Evolutionary conservation across 2,113 vertebrate species (phyloP).

Genomic region (Equus przewalskii): DNA sequence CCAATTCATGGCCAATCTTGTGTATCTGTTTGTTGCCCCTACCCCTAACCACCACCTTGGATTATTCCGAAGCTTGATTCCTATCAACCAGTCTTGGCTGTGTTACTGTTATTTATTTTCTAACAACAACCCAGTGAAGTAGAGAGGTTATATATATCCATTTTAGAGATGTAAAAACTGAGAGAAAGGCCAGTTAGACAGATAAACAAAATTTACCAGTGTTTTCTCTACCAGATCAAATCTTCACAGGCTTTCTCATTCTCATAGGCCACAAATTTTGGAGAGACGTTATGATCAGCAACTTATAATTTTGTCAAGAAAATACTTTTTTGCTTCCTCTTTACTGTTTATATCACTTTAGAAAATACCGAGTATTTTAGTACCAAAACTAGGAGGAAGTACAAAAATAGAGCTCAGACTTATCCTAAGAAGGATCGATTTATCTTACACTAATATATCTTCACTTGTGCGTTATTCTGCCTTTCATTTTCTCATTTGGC

Average conservation of each 20-base stretch:
- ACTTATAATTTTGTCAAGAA: slow-evolving; percentile 21
- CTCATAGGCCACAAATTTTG: neutral
- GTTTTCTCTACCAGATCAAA: neutral
- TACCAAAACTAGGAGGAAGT: neutral
- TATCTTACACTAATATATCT: neutral
- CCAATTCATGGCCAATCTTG: neutral
- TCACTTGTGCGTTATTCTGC: neutral
- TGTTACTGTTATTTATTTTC: neutral
- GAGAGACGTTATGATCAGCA: neutral
- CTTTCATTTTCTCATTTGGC: slow-evolving; percentile 31
- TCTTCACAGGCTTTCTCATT: neutral
- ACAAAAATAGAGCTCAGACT: neutral
- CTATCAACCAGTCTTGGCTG: neutral
- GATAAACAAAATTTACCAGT: neutral
- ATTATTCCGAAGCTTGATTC: neutral
- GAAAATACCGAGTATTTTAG: neutral
- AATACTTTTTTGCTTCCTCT: neutral
- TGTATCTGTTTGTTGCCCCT: neutral
- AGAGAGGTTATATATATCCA: neutral
- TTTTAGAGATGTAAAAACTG: neutral
- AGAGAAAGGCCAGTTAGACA: slow-evolving; percentile 13
- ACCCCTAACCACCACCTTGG: neutral
- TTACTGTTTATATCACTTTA: neutral
- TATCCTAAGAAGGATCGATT: neutral
- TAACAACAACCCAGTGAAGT: neutral